Evolutionary conservation across 2,113 vertebrate genomes (phyloP), one percentile per base, ranked within the genome.

Genomic region (Gadus chalcogrammus): DNA sequence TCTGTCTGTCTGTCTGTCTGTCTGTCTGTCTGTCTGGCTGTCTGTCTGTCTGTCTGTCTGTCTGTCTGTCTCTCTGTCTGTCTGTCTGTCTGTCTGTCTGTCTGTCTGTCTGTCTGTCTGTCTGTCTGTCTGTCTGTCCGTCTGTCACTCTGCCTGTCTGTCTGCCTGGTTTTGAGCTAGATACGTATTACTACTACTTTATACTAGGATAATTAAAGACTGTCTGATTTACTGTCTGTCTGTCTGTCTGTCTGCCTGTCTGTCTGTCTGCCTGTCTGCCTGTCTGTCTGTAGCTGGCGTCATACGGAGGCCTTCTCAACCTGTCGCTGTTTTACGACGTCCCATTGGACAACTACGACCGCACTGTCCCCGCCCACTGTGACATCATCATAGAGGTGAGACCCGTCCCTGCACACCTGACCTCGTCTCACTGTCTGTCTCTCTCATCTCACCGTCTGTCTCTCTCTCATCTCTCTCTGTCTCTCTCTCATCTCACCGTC

Each of bases 321-420:
- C 83, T 56, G 55, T 83, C 80, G 0, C 15, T 90, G 55, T 8
- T 77, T 24, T 86, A 88, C 11, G 74, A 82, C 13, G 16, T 77
- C 18, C 76, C 77, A 1, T 27, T 74, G 73, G 79, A 82, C 61
- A 82, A 84, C n/a, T 48, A 80, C 5, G 74, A 80, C 73, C 75
- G 38, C 11, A 61, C 79, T 6, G 38, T 84, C 8, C 73, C 80
- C 0, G 73, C 69, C 55, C 73, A 73, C 68, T 72, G 60, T 74
- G 84, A 88, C 64, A 56, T 90, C 72, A 74, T 86, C 16, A 66
- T 90, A 1, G 63, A 87, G 85, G 88, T 90, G 48, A 67, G 52
- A 52, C 42, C 8, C 42, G 42, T 13, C 42, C 42, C 42, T 9
- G 12, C 42, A 48, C 7, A 48, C 42, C 9, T 48, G 12, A 48